These are phyloP conservation scores for Tachina grossa DNA, from an alignment of 2,888 invertebrate genomes.

Conservation along the genomic window DNA sequence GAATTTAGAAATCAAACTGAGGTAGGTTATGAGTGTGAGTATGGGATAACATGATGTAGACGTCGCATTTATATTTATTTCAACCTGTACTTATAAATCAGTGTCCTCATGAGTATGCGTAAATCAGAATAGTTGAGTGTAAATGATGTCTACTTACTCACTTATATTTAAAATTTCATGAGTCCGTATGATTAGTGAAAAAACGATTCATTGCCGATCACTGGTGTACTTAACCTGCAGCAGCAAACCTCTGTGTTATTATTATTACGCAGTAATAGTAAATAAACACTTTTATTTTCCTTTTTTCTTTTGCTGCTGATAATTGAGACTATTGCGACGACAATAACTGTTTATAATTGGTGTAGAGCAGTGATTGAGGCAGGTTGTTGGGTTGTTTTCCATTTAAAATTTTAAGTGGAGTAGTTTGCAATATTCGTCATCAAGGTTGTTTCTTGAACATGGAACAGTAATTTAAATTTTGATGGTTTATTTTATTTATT, in stretches of 20 bases:
- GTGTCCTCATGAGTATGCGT: too few species aligned
- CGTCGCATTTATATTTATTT: too few species aligned
- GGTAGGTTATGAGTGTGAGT: too few species aligned
- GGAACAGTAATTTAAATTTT: not conserved
- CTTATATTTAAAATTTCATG: too few species aligned
- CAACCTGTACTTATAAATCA: too few species aligned
- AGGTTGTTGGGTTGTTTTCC: not conserved
- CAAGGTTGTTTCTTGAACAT: conserved; percentile 42
- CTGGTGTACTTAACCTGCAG: not conserved
- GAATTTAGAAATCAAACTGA: too few species aligned
- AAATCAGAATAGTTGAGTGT: too few species aligned
- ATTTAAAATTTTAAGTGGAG: not conserved
- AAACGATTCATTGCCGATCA: too few species aligned
- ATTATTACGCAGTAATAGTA: conserved; percentile 19
- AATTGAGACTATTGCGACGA: conserved; percentile 15
- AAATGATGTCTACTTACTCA: too few species aligned
- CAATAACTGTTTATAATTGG: conserved; percentile 55
- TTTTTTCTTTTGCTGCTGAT: conserved; percentile 12
- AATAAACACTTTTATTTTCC: conserved; percentile 32
- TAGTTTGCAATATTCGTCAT: not conserved
- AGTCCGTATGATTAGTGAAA: too few species aligned
- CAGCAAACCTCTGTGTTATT: not conserved
- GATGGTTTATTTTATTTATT: not conserved
- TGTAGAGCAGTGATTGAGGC: not conserved
- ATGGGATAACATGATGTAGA: too few species aligned